Percentiles rank a stretch among this genome's conserved stretches.
Evolutionary conservation across 2,888 invertebrate species (phyloP).

Genomic region (Calephelis perditalis): DNA sequence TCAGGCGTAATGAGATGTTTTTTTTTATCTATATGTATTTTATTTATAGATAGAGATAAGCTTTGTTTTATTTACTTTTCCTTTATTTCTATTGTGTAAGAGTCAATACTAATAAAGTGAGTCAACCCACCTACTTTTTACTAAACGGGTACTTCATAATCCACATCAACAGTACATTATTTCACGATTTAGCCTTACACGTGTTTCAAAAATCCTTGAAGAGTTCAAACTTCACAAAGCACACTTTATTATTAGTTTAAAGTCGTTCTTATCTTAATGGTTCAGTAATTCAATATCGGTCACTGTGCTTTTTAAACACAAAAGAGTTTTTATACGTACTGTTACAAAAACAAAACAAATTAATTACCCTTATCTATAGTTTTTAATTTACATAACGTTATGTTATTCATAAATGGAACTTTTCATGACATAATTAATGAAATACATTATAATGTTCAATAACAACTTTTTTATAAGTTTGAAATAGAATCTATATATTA

Average conservation of each 20-base stretch:
- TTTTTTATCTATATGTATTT: too few species aligned
- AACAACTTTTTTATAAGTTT: too few species aligned
- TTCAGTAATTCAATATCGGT: slow-evolving; percentile 1
- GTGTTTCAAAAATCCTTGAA: slow-evolving; percentile 10
- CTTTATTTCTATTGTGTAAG: too few species aligned
- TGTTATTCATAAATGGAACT: too few species aligned
- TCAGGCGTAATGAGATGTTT: too few species aligned
- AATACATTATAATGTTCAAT: too few species aligned
- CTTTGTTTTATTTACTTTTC: too few species aligned
- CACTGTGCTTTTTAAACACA: slow-evolving; percentile 2
- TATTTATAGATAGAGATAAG: too few species aligned
- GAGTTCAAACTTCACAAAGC: slow-evolving; percentile 6
- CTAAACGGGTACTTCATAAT: background rate
- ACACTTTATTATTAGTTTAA: slow-evolving; percentile 3
- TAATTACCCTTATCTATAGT: background rate
- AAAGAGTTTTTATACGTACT: background rate
- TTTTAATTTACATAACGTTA: background rate
- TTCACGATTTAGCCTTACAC: background rate
- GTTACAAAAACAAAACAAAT: background rate
- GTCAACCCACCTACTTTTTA: background rate
- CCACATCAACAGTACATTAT: slow-evolving; percentile 9
- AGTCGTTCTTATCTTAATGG: slow-evolving; percentile 10
- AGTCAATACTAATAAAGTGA: background rate
- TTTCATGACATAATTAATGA: too few species aligned
- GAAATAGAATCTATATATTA: too few species aligned